Conservation (phyloP, 37 sponge, comb jelly and placozoan genomes). For the Hexactinellida sp. region DNA sequence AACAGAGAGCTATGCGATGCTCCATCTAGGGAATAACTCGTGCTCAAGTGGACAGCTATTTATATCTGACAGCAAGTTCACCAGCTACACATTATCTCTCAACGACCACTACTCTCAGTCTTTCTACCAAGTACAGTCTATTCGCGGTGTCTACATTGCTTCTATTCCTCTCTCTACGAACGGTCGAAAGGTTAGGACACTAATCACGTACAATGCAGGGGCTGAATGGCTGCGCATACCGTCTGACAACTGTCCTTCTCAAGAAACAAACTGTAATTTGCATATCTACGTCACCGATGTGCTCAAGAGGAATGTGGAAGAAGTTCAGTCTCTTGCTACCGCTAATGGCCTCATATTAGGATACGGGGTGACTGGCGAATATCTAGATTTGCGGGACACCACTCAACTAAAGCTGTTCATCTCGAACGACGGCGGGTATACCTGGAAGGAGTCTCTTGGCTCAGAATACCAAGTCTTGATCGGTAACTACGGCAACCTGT, state of each 20-base stretch:
- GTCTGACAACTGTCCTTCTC: not conserved
- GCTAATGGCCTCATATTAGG: not conserved
- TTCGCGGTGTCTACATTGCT: not conserved
- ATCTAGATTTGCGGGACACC: not conserved
- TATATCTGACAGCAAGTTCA: constrained; percentile 1
- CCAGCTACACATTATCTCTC: not conserved
- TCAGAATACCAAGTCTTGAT: not conserved
- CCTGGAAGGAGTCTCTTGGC: not conserved
- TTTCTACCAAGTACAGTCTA: constrained; percentile 3
- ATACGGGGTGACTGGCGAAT: not conserved
- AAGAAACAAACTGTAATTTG: not conserved
- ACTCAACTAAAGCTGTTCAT: not conserved
- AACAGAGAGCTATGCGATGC: not conserved
- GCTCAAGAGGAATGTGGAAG: not conserved
- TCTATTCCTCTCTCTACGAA: not conserved
- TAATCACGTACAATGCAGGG: constrained; percentile 9
- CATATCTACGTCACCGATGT: not conserved
- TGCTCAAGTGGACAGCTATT: not conserved
- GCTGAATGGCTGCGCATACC: not conserved
- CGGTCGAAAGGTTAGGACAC: not conserved
- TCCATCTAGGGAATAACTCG: not conserved
- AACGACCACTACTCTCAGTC: not conserved
- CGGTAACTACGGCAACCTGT: not conserved
- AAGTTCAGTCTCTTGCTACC: not conserved
- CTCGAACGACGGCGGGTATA: not conserved